Conservation (phyloP, 2,113 vertebrate genomes). For the Leiothrix lutea region DNA sequence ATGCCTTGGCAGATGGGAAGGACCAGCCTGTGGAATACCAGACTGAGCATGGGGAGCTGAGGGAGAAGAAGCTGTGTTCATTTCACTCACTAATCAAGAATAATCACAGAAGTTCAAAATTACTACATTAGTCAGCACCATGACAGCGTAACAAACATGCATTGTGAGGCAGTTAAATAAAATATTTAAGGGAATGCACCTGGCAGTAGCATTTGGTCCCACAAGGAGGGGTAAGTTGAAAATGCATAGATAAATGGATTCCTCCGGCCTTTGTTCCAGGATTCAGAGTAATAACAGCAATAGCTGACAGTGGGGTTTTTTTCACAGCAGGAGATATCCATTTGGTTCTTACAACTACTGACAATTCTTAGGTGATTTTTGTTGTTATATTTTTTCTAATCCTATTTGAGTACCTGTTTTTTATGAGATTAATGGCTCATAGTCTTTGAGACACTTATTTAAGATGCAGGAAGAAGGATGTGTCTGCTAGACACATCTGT, state of each 20-base stretch:
- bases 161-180: not conserved
- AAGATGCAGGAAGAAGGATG: slow-evolving; percentile 45
- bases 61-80: not conserved
- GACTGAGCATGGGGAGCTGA: not conserved
- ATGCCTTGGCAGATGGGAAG: not conserved
- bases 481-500: slow-evolving; percentile 40
- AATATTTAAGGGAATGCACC: not conserved
- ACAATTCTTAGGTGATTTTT: slow-evolving; percentile 5
- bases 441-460: slow-evolving; percentile 18
- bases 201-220: not conserved
- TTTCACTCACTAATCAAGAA: not conserved
- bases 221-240: not conserved
- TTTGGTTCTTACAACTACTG: not conserved
- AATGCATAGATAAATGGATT: not conserved
- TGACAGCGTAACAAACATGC: not conserved
- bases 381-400: not conserved
- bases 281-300: not conserved
- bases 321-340: slow-evolving; percentile 3
- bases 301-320: not conserved
- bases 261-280: not conserved
- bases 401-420: slow-evolving; percentile 38
- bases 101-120: not conserved
- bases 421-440: slow-evolving; percentile 15
- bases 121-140: not conserved
- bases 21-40: not conserved